These are phyloP conservation scores for Tinamus guttatus DNA, from an alignment of 2,113 vertebrate genomes.

Conservation along the genomic window DNA sequence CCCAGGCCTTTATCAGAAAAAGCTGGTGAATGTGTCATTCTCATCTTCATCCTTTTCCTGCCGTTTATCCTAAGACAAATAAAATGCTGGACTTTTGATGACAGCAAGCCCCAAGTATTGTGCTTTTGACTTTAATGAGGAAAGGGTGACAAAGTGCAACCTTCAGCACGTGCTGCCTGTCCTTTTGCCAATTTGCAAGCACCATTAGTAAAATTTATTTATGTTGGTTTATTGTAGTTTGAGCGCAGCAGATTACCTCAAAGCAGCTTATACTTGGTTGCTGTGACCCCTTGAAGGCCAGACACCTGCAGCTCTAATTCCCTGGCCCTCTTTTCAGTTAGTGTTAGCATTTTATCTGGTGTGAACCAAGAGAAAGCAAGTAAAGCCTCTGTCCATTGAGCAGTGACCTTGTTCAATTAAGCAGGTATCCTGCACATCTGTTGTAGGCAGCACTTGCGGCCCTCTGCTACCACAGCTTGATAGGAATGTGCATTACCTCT, in stretches of 20 bases:
- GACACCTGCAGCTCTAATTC: not conserved
- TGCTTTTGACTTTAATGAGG: not conserved
- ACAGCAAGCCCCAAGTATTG: not conserved
- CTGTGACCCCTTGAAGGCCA: not conserved
- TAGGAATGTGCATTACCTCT: not conserved
- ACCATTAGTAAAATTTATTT: fast-evolving
- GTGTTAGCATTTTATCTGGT: not conserved
- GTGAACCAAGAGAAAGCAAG: not conserved
- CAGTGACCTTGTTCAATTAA: not conserved
- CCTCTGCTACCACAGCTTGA: not conserved
- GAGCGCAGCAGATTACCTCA: not conserved
- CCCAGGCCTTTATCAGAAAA: not conserved
- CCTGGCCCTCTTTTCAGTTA: not conserved
- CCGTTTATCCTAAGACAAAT: not conserved
- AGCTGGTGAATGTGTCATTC: fast-evolving
- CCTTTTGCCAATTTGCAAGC: not conserved
- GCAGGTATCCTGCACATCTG: not conserved
- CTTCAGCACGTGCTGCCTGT: not conserved
- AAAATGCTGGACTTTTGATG: not conserved
- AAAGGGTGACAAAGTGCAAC: not conserved
- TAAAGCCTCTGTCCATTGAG: not conserved
- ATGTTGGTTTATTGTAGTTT: not conserved
- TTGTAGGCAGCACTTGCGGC: not conserved
- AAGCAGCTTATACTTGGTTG: constrained; percentile 12
- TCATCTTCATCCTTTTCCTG: not conserved